Evolutionary conservation across 1,140 invertebrate genomes (phyloP).

Genomic region (Pseudomyrmex cubaensis): DNA sequence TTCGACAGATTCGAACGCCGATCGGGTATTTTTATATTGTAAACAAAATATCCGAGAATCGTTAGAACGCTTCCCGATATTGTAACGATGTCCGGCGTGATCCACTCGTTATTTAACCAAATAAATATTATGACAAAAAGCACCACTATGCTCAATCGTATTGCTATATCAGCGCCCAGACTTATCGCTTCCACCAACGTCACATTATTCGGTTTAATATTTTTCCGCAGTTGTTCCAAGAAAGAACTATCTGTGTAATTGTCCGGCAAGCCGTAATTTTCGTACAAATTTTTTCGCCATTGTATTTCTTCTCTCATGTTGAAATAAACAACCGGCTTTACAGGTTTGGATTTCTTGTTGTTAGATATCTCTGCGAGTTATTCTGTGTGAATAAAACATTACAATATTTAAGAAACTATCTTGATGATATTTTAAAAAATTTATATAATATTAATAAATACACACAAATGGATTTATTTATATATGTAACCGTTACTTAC

Average conservation of each 20-base stretch:
- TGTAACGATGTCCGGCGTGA: slow-evolving; percentile 88
- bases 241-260: slow-evolving; percentile 96
- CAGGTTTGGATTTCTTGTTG: too few species aligned
- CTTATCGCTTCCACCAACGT: slow-evolving; percentile 88
- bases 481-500: too few species aligned
- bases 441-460: too few species aligned
- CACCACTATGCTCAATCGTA: slow-evolving; percentile 91
- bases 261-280: slow-evolving; percentile 94
- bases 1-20: slow-evolving; percentile 82
- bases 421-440: not conserved
- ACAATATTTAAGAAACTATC: too few species aligned
- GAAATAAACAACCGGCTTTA: not conserved
- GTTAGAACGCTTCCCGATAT: slow-evolving; percentile 85
- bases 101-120: slow-evolving; percentile 89
- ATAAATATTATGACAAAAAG: slow-evolving; percentile 91
- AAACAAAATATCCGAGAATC: slow-evolving; percentile 86
- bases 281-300: slow-evolving; percentile 96
- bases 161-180: slow-evolving; percentile 89
- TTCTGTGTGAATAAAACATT: too few species aligned
- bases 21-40: slow-evolving; percentile 82
- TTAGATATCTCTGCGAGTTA: too few species aligned
- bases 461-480: too few species aligned
- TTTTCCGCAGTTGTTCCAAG: slow-evolving; percentile 93
- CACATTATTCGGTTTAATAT: slow-evolving; percentile 91
- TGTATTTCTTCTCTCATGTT: slow-evolving; percentile 44